Percentiles rank a stretch among this genome's conserved stretches.
Evolutionary conservation across 2,797 vertebrate species (phyloP).

Genomic region (Champsocephalus gunnari): DNA sequence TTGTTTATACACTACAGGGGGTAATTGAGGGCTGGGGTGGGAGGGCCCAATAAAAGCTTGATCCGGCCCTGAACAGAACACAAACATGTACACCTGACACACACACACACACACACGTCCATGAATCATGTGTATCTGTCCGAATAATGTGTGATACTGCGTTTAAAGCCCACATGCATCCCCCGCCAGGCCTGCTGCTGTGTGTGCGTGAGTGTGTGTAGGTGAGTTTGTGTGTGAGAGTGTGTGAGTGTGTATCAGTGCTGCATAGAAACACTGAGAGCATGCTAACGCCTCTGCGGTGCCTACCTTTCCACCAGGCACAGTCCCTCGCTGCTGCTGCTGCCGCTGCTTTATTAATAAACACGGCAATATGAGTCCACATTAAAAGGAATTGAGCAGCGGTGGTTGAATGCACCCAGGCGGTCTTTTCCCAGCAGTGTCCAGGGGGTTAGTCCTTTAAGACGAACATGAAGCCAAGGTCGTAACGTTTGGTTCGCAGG

Average conservation of each 20-base stretch:
- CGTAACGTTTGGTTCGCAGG: conserved; percentile 54
- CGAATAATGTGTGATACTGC: conserved; percentile 16
- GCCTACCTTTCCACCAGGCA: conserved; percentile 48
- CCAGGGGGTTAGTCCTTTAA: conserved; percentile 56
- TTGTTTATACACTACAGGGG: not conserved
- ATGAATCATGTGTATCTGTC: not conserved
- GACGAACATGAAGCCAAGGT: conserved; percentile 64
- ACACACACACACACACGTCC: conserved; percentile 21
- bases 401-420: conserved; percentile 33
- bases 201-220: too few species aligned
- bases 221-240: not conserved
- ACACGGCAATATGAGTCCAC: conserved; percentile 26
- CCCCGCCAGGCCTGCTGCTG: conserved; percentile 44
- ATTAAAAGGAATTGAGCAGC: conserved; percentile 24
- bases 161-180: conserved; percentile 2
- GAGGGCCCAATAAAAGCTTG: conserved; percentile 6
- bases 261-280: not conserved
- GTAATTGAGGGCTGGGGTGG: not conserved
- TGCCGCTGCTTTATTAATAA: conserved; percentile 7
- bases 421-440: conserved; percentile 42
- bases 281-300: not conserved
- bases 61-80: conserved; percentile 18
- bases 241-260: not conserved
- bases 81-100: conserved; percentile 8
- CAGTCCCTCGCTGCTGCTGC: conserved; percentile 23